A percentile compares a stretch with the other conserved stretches of the same genome.
Conservation (phyloP, 1,140 invertebrate species). For the Chionoecetes opilio region DNA sequence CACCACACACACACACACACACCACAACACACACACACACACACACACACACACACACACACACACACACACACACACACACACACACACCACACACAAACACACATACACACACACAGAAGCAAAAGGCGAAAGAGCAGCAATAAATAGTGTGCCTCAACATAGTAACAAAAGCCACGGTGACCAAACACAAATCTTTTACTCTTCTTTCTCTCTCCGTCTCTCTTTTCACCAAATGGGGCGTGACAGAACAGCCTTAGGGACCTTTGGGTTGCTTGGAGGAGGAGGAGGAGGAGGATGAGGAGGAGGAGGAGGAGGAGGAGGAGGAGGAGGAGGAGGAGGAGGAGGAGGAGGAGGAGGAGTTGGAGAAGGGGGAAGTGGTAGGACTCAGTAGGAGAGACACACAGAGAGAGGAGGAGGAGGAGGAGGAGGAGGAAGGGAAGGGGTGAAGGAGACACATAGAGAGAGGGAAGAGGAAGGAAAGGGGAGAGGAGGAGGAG, state of each 20-base stretch:
- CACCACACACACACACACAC: no score
- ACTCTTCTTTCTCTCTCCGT: no score
- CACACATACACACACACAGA: background rate
- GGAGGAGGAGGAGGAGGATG: background rate
- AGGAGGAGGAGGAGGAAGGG: background rate
- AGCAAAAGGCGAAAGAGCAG: background rate
- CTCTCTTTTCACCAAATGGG: conserved; percentile 3
- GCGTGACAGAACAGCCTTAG: background rate
- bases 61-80: no score
- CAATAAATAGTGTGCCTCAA: background rate
- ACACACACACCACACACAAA: background rate
- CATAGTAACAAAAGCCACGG: background rate
- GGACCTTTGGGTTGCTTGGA: background rate
- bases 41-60: background rate
- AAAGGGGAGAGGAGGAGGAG: background rate
- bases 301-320: background rate
- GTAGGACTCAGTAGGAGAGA: no score
- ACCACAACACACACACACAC: no score
- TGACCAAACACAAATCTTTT: background rate
- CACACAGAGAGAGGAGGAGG: no score
- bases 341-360: background rate
- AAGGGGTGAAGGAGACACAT: no score
- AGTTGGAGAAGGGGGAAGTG: background rate
- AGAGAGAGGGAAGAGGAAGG: background rate
- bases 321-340: background rate